Evolutionary conservation across 2,888 invertebrate species (phyloP), one percentile per base, ranked within the genome.

Genomic region (Acrobeloides nanus): DNA sequence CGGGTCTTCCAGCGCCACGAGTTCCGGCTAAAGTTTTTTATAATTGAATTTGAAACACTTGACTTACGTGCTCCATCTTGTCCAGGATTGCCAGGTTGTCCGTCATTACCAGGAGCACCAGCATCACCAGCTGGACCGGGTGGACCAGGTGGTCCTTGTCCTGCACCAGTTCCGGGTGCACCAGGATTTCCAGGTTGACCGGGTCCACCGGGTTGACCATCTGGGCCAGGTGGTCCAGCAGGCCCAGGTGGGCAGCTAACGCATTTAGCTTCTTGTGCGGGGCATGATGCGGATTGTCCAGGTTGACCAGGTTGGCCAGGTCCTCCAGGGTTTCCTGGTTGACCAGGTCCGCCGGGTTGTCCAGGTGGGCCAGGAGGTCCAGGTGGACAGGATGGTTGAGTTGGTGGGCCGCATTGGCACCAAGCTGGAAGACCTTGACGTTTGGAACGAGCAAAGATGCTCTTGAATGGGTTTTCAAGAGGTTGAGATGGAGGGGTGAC

Each of bases 401-500:
- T n/a, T 32, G 53, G 49, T 44, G 63, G 61, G 55, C 57, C 60
- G 53, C 61, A 62, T 47, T 64, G 63, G 51, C 61, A 67, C 62
- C 61, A 68, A 15, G 65, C 55, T 35, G 68, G 68, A 20, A 68
- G 63, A 26, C 66, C 62, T n/a, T 56, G 55, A 41, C 52, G 32
- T 26, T 51, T 53, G 51, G 61, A 57, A 55, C 68, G 64, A n/a
- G n/a, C n/a, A 63, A 68, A 68, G 53, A 68, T 56, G 24, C 61
- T 61, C 51, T 47, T 41, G 51, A 58, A 58, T 35, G 58, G 58
- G 42, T 58, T 60, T 44, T 56, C 51, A 38, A 51, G 40, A n/a
- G 59, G 55, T 37, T 51, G 38, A 21, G 51, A 44, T 17, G 55
- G 55, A 15, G 58, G 51, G 12, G 55, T 52, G 21, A 57, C 55